Conservation (phyloP, 2,888 invertebrate species). For the Steinernema carpocapsae region DNA sequence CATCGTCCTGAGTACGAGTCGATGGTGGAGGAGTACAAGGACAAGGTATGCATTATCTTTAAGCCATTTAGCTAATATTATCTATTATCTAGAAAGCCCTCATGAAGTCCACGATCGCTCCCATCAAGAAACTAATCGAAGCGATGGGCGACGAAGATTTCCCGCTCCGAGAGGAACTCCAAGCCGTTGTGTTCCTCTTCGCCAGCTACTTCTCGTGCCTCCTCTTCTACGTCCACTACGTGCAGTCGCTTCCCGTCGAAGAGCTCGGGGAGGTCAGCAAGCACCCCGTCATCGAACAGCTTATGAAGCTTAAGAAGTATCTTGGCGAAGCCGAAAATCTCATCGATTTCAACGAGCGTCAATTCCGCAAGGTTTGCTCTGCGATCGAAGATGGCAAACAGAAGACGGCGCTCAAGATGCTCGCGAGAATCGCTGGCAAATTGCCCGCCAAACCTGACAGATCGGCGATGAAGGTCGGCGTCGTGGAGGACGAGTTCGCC, state of each 20-base stretch:
- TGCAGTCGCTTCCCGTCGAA: constrained; percentile 24
- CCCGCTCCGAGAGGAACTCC: constrained; percentile 2
- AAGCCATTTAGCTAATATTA: background rate
- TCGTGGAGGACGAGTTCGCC: constrained; percentile 39
- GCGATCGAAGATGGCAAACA: background rate
- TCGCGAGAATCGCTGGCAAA: constrained; percentile 19
- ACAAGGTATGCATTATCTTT: constrained; percentile 33
- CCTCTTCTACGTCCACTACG: constrained; percentile 41
- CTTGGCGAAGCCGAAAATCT: constrained; percentile 8
- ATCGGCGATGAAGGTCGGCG: background rate
- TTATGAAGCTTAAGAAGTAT: constrained; percentile 78
- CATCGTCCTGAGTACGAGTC: constrained; percentile 31
- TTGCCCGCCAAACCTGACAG: constrained; percentile 13
- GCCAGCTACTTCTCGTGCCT: constrained; percentile 38
- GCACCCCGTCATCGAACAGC: constrained; percentile 87
- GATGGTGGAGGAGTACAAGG: constrained; percentile 38
- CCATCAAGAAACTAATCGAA: constrained; percentile 15
- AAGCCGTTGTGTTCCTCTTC: background rate
- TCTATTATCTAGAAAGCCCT: background rate
- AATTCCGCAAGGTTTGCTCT: constrained; percentile 20
- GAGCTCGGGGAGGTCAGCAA: constrained; percentile 60
- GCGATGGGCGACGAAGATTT: constrained; percentile 16
- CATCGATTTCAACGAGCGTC: constrained; percentile 24
- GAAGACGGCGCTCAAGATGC: constrained; percentile 10
- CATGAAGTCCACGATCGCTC: constrained; percentile 10